Conservation (phyloP, 2,888 invertebrate genomes). For the Thysanoteuthis rhombus region DNA sequence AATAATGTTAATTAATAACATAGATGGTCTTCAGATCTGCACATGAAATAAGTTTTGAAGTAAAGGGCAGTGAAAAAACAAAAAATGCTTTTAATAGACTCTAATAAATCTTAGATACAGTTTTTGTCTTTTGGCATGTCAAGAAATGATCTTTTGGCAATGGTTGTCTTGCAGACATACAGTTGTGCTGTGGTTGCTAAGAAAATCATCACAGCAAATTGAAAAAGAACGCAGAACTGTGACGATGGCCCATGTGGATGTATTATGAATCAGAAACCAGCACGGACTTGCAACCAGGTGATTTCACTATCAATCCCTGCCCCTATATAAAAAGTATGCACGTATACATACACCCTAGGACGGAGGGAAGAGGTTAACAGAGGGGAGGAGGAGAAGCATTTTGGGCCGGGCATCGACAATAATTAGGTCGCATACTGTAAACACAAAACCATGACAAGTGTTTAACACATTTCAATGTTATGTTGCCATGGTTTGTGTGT, state of each 20-base stretch:
- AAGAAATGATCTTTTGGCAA: background rate
- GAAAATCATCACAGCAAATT: background rate
- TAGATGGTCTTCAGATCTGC: too few relatives aligned
- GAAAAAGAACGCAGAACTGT: background rate
- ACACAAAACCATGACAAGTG: background rate
- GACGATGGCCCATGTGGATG: background rate
- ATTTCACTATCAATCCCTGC: background rate
- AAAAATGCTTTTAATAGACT: too few relatives aligned
- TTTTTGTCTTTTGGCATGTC: too few relatives aligned
- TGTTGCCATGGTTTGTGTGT: background rate
- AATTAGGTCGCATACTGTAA: constrained; percentile 12
- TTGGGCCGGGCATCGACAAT: background rate
- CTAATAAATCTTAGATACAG: too few relatives aligned
- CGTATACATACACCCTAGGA: too few relatives aligned
- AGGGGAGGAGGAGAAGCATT: background rate
- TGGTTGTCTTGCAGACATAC: background rate
- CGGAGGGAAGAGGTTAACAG: too few relatives aligned
- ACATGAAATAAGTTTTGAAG: too few relatives aligned
- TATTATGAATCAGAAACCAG: background rate
- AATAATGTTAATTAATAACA: too few relatives aligned
- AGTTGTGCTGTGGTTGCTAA: background rate
- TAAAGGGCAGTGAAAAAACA: too few relatives aligned
- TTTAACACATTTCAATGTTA: background rate
- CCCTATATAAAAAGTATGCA: background rate
- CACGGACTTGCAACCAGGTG: background rate